phyloP scores from a whole-genome alignment of 2,113 vertebrate genomes.

The Myrmecobius fasciatus region DNA sequence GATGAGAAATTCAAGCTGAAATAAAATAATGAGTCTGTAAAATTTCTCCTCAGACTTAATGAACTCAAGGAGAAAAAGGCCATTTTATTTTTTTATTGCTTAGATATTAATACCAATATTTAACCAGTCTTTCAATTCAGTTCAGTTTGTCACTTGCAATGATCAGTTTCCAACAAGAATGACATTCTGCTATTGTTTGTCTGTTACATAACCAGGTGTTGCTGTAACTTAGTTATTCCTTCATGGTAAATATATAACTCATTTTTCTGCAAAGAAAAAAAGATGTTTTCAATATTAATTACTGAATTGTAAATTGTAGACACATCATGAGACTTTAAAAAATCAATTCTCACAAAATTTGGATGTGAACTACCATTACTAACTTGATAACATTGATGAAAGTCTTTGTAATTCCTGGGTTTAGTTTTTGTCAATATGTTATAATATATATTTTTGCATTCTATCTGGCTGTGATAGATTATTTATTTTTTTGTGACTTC shows the following conservation, averaged over 20 bases:
- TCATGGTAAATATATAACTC: not conserved
- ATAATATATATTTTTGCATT: constrained; percentile 47
- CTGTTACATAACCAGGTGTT: constrained; percentile 10
- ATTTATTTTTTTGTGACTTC: constrained; percentile 14
- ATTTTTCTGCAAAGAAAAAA: not conserved
- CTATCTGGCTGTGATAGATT: not conserved
- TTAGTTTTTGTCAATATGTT: constrained; percentile 42
- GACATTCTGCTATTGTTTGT: constrained; percentile 53
- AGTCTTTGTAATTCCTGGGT: constrained; percentile 57
- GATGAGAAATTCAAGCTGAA: constrained; percentile 67
- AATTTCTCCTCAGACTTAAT: constrained; percentile 75
- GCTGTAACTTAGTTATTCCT: not conserved
- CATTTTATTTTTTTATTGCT: constrained; percentile 69
- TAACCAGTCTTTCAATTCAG: constrained; percentile 56
- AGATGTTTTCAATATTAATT: not conserved
- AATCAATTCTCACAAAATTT: constrained; percentile 20
- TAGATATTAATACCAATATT: constrained; percentile 76
- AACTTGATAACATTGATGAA: constrained; percentile 37
- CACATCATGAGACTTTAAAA: not conserved
- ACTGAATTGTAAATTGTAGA: constrained; percentile 1
- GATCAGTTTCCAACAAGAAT: constrained; percentile 45
- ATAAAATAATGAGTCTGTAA: constrained; percentile 74
- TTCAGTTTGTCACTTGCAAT: not conserved
- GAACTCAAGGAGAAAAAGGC: constrained; percentile 78
- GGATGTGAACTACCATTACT: constrained; percentile 37